These are phyloP conservation scores for Notospermus geniculatus DNA, from an alignment of 1,140 invertebrate genomes.

Conservation along the genomic window DNA sequence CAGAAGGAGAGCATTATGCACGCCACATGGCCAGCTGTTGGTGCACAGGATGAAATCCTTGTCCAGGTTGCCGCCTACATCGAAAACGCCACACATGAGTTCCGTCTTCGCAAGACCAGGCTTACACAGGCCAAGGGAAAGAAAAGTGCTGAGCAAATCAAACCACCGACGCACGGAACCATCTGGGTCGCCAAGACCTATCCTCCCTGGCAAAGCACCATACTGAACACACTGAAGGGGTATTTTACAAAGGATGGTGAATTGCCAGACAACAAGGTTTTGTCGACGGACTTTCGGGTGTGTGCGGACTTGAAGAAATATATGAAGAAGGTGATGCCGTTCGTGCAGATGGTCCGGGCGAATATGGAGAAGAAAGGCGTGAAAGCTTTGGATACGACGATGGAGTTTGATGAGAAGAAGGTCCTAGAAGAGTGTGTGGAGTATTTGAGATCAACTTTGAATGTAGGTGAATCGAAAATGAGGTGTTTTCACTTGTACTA, in stretches of 20 bases:
- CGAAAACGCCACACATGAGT: conserved; percentile 85
- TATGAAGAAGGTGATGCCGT: conserved; percentile 96
- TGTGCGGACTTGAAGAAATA: conserved; percentile 85
- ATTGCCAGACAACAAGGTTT: conserved; percentile 89
- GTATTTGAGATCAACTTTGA: conserved; percentile 82
- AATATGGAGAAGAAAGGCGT: conserved; percentile 70
- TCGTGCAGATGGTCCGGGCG: conserved; percentile 76
- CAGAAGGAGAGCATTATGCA: conserved; percentile 75
- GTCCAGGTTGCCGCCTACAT: conserved; percentile 84
- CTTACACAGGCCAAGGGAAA: conserved; percentile 61
- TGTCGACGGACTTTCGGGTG: conserved; percentile 72
- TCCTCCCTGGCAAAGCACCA: conserved; percentile 87
- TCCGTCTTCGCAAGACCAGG: conserved; percentile 82
- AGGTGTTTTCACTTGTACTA: too few species aligned
- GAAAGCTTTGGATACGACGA: conserved; percentile 74
- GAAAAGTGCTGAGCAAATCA: conserved; percentile 50
- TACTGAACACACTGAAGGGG: conserved; percentile 78
- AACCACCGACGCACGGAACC: conserved; percentile 72
- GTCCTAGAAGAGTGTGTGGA: conserved; percentile 73
- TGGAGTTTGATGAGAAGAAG: conserved; percentile 83
- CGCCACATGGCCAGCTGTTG: conserved; percentile 75
- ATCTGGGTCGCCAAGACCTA: conserved; percentile 94
- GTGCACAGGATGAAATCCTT: conserved; percentile 72
- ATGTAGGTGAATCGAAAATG: conserved; percentile 64
- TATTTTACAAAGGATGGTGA: conserved; percentile 61